phyloP scores from a whole-genome alignment of 2,888 invertebrate species.

The Hanleya hanleyi region DNA sequence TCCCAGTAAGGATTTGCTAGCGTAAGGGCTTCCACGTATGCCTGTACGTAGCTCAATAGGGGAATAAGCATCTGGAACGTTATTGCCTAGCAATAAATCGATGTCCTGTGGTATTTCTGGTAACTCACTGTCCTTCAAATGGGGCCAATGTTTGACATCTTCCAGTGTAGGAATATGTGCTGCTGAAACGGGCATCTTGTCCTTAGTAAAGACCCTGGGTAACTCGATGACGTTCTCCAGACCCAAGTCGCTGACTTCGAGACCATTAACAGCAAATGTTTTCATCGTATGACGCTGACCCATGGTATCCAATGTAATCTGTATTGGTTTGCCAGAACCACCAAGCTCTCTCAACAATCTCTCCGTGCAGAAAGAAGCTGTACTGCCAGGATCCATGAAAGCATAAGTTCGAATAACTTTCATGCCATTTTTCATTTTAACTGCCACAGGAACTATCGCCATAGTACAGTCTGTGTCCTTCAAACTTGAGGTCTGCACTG shows the following conservation, averaged over 20 bases:
- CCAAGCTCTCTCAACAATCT: not conserved
- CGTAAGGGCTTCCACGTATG: conserved; percentile 23
- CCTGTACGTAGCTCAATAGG: conserved; percentile 17
- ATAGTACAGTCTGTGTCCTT: not conserved
- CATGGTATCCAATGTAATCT: not conserved
- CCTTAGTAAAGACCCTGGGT: conserved; percentile 25
- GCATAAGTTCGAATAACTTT: not conserved
- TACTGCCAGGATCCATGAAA: not conserved
- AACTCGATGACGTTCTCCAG: conserved; percentile 14
- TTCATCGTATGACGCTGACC: not conserved
- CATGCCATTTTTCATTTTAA: conserved; percentile 2
- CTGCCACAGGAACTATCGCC: conserved; percentile 1
- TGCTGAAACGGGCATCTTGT: conserved; percentile 25
- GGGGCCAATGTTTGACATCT: conserved; percentile 26
- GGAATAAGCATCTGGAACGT: conserved; percentile 28
- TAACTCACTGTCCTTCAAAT: conserved; percentile 22
- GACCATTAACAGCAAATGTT: not conserved
- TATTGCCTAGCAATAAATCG: conserved; percentile 18
- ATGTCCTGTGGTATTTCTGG: conserved; percentile 21
- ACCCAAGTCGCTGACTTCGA: not conserved
- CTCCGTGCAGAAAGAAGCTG: not conserved
- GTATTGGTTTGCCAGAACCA: not conserved
- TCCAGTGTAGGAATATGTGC: conserved; percentile 22
- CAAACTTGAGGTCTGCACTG: not conserved
- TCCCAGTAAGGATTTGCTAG: conserved; percentile 14